Base-by-base conservation (phyloP, 1,140 invertebrate genomes). In the Scaptomyza pallida region DNA sequence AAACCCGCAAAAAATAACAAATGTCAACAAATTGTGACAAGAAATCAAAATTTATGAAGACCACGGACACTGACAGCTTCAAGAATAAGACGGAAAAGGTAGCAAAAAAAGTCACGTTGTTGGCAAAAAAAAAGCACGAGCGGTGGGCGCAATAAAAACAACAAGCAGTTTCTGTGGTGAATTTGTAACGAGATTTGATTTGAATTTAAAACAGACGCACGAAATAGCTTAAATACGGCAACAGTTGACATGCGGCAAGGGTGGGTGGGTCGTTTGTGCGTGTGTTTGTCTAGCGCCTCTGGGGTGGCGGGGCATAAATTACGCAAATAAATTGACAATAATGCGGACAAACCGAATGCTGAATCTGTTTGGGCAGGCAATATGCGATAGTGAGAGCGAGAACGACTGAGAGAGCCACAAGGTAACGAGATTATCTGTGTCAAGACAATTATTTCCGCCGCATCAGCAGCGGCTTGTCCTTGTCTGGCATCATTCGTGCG, bases 341-440 rank as follows among this genome's bases (percentile, higher is more conserved):
- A 72, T 74, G 72, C 60, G 60, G 67, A 72, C 70, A 54, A 72
- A 60, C 70, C 48, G 50, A 69, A 72, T 30, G 33, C 33, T 52
- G 63, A 43, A 55, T 47, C 21, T 40, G 12, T 21, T 43, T 61
- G n/a, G 21, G 37, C 26, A 13, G 41, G 55, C 64, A 60, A 43
- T 26, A 40, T 52, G 37, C 21, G 9, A 9, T 16, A 16, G 16
- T 17, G 51, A 68, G 50, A 50, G 56, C 16, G 47, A 21, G 19
- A 52, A n/a, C n/a, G 33, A 21, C 45, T 30, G 43, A 37, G 47
- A 45, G 47, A 79, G 67, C 48, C 77, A 62, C 73, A 82, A 80
- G 81, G 81, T 89, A 89, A 90, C 88, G 55, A 89, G 88, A 89
- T 90, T 90, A 90, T 90, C 83, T 90, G 75, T 88, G 88, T 90